Conservation (phyloP, 2,797 vertebrate species). For the Microctenopoma steveboyesi region DNA sequence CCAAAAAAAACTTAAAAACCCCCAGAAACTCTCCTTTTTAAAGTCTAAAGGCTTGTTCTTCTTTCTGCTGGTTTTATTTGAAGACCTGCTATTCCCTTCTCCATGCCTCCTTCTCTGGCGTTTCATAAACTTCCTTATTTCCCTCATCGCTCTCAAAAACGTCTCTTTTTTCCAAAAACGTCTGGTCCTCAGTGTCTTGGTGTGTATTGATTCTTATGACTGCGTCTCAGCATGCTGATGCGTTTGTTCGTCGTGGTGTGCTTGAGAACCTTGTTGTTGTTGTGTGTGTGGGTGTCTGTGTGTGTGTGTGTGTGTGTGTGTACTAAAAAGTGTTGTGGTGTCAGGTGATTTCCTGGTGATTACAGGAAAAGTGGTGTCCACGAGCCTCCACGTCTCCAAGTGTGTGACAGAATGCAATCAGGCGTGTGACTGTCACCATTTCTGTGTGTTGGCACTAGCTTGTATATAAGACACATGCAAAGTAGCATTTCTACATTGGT, state of each 20-base stretch:
- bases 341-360: too few species aligned
- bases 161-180: not conserved
- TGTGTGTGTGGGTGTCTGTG: not conserved
- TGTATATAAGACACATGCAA: not conserved
- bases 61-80: conserved; percentile 37
- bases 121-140: conserved; percentile 46
- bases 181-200: conserved; percentile 1
- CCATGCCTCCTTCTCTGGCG: conserved; percentile 51
- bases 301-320: too few species aligned
- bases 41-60: conserved; percentile 30
- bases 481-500: not conserved
- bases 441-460: not conserved
- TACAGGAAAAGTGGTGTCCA: not conserved
- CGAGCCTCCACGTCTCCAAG: conserved; percentile 11
- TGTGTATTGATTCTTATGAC: conserved; percentile 19
- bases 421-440: not conserved
- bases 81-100: conserved; percentile 45
- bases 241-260: conserved; percentile 20
- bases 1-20: conserved; percentile 32
- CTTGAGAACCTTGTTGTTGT: not conserved
- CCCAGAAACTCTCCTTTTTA: conserved; percentile 8
- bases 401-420: conserved; percentile 18
- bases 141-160: conserved; percentile 7
- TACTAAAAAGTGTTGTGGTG: too few species aligned
- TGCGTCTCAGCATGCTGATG: conserved; percentile 20